Conservation (phyloP, 2,797 vertebrate genomes). For the Chaetophractus vellerosus region DNA sequence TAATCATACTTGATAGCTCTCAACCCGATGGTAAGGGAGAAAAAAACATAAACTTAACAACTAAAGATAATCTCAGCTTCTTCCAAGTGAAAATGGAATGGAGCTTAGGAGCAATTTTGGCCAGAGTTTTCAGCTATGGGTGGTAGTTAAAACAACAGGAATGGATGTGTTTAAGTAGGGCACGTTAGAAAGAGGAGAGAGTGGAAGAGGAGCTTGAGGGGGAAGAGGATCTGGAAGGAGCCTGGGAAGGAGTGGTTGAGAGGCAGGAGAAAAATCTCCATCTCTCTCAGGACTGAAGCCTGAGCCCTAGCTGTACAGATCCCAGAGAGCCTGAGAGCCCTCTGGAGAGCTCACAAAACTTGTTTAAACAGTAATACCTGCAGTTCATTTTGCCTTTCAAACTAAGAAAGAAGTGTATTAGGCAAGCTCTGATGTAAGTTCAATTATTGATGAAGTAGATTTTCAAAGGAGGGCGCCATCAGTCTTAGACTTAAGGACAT, state of each 20-base stretch:
- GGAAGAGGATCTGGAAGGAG: neutral
- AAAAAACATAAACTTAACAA: neutral
- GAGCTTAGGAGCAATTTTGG: neutral
- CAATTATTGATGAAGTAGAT: neutral
- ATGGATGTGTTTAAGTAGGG: neutral
- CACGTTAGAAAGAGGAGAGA: neutral
- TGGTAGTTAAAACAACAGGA: conserved; percentile 2
- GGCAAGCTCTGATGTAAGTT: conserved; percentile 38
- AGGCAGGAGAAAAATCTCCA: neutral
- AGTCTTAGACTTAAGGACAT: conserved; percentile 33
- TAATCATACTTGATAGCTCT: conserved; percentile 7
- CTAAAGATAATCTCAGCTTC: neutral
- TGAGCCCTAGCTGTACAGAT: neutral
- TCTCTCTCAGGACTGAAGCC: neutral
- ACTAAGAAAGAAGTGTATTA: conserved; percentile 1
- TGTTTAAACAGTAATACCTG: neutral
- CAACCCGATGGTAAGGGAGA: neutral
- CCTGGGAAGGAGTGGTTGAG: neutral
- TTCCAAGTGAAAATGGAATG: neutral
- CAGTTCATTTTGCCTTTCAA: conserved; percentile 46
- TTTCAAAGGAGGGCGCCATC: conserved; percentile 56
- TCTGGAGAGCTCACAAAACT: neutral
- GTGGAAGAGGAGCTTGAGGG: neutral
- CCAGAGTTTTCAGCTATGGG: neutral
- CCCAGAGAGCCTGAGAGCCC: neutral